phyloP scores from a whole-genome alignment of 2,113 vertebrate species.

The Pygoscelis antarcticus region DNA sequence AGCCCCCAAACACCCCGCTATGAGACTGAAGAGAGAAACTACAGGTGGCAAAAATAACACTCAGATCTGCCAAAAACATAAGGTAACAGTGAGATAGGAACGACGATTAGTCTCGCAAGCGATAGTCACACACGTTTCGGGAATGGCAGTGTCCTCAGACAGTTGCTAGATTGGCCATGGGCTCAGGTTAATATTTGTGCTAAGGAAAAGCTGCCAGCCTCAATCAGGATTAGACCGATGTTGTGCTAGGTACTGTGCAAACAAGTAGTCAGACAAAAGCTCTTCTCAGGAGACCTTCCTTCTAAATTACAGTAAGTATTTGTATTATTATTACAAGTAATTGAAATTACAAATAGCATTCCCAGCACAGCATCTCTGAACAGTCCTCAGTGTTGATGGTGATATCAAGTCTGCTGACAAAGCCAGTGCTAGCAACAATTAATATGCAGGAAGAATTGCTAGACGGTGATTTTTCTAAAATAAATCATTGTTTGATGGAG shows the following conservation, averaged over 20 bases:
- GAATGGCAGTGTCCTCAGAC: background rate
- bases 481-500: background rate
- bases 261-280: background rate
- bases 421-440: background rate
- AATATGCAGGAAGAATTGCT: background rate
- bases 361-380: background rate
- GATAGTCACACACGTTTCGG: background rate
- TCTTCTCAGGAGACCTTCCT: background rate
- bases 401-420: background rate
- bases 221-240: background rate
- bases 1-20: fast-evolving
- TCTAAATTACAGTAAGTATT: background rate
- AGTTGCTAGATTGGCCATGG: background rate
- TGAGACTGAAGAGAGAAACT: background rate
- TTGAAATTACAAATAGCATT: background rate
- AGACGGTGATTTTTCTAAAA: background rate
- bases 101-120: fast-evolving
- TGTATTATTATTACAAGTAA: background rate
- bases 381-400: background rate
- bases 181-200: background rate
- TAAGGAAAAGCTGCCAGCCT: background rate
- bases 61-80: fast-evolving
- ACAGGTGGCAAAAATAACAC: background rate
- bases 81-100: fast-evolving
- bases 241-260: background rate